A percentile compares a stretch with the other conserved stretches of the same genome.
phyloP scores from a whole-genome alignment of 2,797 vertebrate species.

The Oryzias dopingdopingensis region DNA sequence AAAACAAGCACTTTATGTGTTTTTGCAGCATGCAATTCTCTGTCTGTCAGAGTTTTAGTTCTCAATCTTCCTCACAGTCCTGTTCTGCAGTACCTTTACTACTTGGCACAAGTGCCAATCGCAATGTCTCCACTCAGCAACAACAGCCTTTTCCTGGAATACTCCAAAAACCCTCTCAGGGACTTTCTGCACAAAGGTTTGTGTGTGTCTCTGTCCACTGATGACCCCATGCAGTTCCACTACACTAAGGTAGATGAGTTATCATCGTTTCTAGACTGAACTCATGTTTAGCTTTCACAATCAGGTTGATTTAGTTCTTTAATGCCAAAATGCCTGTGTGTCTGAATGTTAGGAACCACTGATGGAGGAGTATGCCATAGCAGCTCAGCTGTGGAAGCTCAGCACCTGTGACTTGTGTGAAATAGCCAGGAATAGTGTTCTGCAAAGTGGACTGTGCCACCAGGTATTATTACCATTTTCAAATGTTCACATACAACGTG shows the following conservation, averaged over 20 bases:
- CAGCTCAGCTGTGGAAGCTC: constrained; percentile 98
- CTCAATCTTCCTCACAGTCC: constrained; percentile 82
- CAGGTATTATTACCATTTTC: constrained; percentile 72
- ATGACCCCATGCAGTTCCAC: constrained; percentile 98
- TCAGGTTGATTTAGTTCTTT: not conserved
- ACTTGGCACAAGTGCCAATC: constrained; percentile 94
- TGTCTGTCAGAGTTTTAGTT: not conserved
- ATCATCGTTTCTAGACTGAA: not conserved
- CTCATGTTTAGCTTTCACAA: not conserved
- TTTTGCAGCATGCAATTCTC: not conserved
- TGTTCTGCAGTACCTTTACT: constrained; percentile 95
- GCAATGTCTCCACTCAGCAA: constrained; percentile 99
- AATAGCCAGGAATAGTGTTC: constrained; percentile 93
- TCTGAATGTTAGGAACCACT: constrained; percentile 85
- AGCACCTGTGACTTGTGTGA: constrained; percentile 96
- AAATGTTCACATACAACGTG: not conserved
- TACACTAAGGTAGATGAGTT: constrained; percentile 90
- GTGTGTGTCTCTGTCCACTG: constrained; percentile 91
- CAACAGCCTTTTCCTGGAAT: constrained; percentile 96
- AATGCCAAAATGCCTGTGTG: not conserved
- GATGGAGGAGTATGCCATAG: constrained; percentile 98
- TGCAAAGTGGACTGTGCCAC: constrained; percentile 92
- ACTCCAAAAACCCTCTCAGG: constrained; percentile 92
- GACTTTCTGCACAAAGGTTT: constrained; percentile 97
- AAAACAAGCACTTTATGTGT: too few relatives aligned